A percentile compares a stretch with the other conserved stretches of the same genome.
phyloP scores from a whole-genome alignment of 2,113 vertebrate genomes.

The Bos indicus region DNA sequence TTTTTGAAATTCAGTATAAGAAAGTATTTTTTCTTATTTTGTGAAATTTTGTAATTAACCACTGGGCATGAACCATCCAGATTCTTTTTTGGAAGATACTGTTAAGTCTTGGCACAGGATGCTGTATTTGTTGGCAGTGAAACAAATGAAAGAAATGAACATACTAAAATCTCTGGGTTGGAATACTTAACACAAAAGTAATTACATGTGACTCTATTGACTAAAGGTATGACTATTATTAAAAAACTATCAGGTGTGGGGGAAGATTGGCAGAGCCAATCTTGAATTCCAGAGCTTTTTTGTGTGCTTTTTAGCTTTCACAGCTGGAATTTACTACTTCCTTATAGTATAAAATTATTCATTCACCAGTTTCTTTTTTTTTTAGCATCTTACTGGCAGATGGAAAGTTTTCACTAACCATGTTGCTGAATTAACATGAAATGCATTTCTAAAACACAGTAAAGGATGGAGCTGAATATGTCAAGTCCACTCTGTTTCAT shows the following conservation, averaged over 20 bases:
- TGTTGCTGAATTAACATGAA: constrained; percentile 19
- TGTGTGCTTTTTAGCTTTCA: background rate
- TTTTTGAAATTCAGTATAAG: background rate
- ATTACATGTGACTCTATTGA: background rate
- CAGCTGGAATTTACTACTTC: constrained; percentile 1
- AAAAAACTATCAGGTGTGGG: accelerated
- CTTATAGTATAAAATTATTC: background rate
- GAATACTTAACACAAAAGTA: background rate
- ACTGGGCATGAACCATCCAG: background rate
- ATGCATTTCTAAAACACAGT: background rate
- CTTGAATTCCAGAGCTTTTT: background rate
- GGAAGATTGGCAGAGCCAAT: background rate
- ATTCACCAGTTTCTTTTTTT: background rate
- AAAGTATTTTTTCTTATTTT: background rate
- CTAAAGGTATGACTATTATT: background rate
- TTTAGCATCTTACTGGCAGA: background rate
- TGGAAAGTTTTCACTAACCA: background rate
- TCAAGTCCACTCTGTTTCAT: background rate
- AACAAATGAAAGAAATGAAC: background rate
- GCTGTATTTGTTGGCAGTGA: background rate
- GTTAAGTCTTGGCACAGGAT: background rate
- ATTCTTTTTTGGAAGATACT: background rate
- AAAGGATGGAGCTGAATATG: background rate
- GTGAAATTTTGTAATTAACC: background rate
- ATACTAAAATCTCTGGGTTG: background rate